A percentile compares a stretch with the other conserved stretches of the same genome.
These are phyloP conservation scores for Hirtodrosophila trivittata DNA, from an alignment of 2,888 invertebrate genomes.

Conservation along the genomic window DNA sequence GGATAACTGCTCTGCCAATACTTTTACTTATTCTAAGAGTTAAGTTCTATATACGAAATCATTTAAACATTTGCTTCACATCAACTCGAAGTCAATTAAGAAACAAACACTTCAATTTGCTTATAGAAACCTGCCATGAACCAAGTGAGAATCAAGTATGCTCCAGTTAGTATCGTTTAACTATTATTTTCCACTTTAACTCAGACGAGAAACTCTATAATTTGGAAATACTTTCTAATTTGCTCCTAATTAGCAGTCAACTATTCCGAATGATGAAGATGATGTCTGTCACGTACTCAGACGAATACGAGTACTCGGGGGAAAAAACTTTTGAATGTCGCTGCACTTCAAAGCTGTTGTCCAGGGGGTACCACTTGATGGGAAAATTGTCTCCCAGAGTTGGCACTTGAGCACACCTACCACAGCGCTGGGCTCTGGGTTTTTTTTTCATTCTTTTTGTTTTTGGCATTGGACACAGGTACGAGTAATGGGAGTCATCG, in stretches of 20 bases:
- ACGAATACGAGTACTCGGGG: constrained; percentile 1
- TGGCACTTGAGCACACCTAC: constrained; percentile 72
- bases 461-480: constrained; percentile 42
- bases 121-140: too few relatives aligned
- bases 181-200: constrained; percentile 33
- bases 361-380: constrained; percentile 56
- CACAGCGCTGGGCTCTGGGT: constrained; percentile 53
- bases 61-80: too few relatives aligned
- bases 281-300: constrained; percentile 45
- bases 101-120: too few relatives aligned
- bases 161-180: constrained; percentile 10
- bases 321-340: constrained; percentile 57
- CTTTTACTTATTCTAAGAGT: too few relatives aligned
- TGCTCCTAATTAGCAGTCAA: constrained; percentile 53
- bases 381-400: constrained; percentile 56
- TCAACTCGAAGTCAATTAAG: too few relatives aligned
- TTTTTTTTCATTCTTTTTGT: background rate
- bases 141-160: constrained; percentile 8
- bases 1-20: too few relatives aligned
- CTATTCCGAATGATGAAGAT: constrained; percentile 3
- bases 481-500: constrained; percentile 27
- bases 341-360: constrained; percentile 67
- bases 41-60: too few relatives aligned
- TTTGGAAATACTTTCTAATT: constrained; percentile 59
- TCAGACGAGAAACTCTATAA: constrained; percentile 16